Conservation (phyloP, 2,888 invertebrate genomes). For the Selenia dentaria region DNA sequence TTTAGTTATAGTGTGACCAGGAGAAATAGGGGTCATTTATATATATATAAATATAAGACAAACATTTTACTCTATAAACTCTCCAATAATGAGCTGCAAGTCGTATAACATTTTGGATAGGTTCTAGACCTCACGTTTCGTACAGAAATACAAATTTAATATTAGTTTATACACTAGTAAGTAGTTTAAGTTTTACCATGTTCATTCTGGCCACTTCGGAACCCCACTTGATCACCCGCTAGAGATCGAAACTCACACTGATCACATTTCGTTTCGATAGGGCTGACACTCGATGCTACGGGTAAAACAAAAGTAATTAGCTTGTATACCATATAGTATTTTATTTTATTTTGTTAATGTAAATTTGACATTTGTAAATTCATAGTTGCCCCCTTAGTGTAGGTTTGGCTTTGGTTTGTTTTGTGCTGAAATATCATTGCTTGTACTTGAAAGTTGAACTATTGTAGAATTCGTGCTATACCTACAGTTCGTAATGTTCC, state of each 20-base stretch:
- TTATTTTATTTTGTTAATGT: conserved; percentile 6
- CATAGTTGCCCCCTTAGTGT: conserved; percentile 14
- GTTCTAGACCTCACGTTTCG: too few relatives aligned
- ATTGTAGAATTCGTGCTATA: conserved; percentile 11
- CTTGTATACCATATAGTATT: conserved; percentile 9
- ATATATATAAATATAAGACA: too few relatives aligned
- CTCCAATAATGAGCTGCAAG: too few relatives aligned
- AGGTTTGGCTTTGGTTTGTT: conserved; percentile 17
- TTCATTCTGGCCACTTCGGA: not conserved
- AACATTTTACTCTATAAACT: too few relatives aligned
- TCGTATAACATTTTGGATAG: too few relatives aligned
- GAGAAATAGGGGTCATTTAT: too few relatives aligned
- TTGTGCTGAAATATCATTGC: conserved; percentile 14
- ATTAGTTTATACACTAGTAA: too few relatives aligned
- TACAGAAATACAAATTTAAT: too few relatives aligned
- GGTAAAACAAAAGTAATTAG: conserved; percentile 23
- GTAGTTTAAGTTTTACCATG: too few relatives aligned
- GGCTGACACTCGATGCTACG: conserved; percentile 25
- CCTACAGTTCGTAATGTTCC: not conserved
- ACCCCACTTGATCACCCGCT: not conserved
- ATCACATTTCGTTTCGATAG: conserved; percentile 22
- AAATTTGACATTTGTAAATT: not conserved
- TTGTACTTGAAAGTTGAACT: conserved; percentile 9
- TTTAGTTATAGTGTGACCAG: too few relatives aligned
- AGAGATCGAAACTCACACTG: conserved; percentile 6